Conservation (phyloP, 2,888 invertebrate genomes). For the Apocheima hispidaria region DNA sequence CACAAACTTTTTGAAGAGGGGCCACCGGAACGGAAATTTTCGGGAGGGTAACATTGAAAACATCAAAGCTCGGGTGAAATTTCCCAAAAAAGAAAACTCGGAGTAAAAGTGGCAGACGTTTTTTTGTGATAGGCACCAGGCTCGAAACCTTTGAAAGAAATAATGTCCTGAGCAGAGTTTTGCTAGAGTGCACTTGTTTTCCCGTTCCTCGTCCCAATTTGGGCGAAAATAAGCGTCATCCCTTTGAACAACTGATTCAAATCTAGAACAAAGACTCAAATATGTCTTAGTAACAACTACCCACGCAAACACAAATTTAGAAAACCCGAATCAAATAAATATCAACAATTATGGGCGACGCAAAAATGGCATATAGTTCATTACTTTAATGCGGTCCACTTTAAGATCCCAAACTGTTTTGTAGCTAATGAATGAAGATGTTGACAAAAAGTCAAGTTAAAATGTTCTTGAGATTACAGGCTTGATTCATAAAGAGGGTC, state of each 20-base stretch:
- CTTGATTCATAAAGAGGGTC: conserved; percentile 16
- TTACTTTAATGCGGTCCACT: conserved; percentile 34
- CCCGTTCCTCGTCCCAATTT: conserved; percentile 31
- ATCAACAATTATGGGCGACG: conserved; percentile 28
- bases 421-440: conserved; percentile 31
- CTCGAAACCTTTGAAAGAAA: conserved; percentile 55
- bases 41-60: conserved; percentile 48
- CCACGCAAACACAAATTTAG: conserved; percentile 34
- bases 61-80: conserved; percentile 52
- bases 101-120: conserved; percentile 57
- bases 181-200: conserved; percentile 44
- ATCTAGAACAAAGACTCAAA: conserved; percentile 20
- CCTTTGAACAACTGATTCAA: conserved; percentile 21
- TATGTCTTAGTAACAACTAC: conserved; percentile 14
- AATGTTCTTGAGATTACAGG: conserved; percentile 21
- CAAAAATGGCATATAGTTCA: conserved; percentile 22
- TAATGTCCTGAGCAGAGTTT: conserved; percentile 52
- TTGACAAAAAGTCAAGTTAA: conserved; percentile 29
- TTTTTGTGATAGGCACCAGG: conserved; percentile 60
- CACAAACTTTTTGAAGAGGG: conserved; percentile 44
- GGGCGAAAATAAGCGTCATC: conserved; percentile 25
- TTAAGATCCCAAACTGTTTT: conserved; percentile 27
- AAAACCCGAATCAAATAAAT: conserved; percentile 22
- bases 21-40: conserved; percentile 44
- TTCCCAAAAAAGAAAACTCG: conserved; percentile 56